These are phyloP conservation scores for Epirrhoe tristata DNA, from an alignment of 2,888 invertebrate genomes.

Conservation along the genomic window DNA sequence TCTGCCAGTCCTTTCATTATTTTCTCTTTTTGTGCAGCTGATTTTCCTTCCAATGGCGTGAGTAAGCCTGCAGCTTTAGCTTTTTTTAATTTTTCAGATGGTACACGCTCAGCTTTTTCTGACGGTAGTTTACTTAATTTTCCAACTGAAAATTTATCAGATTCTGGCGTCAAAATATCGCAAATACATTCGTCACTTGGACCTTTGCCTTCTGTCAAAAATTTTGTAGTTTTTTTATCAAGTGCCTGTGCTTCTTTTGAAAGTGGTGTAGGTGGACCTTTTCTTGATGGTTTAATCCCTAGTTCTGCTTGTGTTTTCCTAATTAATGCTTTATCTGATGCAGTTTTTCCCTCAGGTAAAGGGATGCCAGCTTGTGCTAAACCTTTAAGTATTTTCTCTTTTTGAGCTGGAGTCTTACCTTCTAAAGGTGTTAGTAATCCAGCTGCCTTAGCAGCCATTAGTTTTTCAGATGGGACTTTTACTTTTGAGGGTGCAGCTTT, in stretches of 20 bases:
- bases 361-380: conserved; percentile 44
- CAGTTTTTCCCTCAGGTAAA: conserved; percentile 44
- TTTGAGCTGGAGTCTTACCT: conserved; percentile 47
- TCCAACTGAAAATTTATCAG: conserved; percentile 40
- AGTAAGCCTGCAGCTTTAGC: conserved; percentile 52
- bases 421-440: conserved; percentile 44
- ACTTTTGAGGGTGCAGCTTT: conserved; percentile 32
- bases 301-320: conserved; percentile 14
- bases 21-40: conserved; percentile 49
- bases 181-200: conserved; percentile 58
- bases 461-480: conserved; percentile 48
- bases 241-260: conserved; percentile 38
- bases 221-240: conserved; percentile 47
- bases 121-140: conserved; percentile 36
- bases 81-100: conserved; percentile 47
- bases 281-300: conserved; percentile 21
- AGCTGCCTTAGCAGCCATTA: conserved; percentile 42
- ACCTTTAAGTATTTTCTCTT: conserved; percentile 48
- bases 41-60: conserved; percentile 51
- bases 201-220: conserved; percentile 52
- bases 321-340: conserved; percentile 44
- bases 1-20: conserved; percentile 46
- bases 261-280: conserved; percentile 47
- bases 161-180: conserved; percentile 49
- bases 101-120: conserved; percentile 42